Evolutionary conservation across 2,888 invertebrate species (phyloP).

Genomic region (Blastobasis adustella): DNA sequence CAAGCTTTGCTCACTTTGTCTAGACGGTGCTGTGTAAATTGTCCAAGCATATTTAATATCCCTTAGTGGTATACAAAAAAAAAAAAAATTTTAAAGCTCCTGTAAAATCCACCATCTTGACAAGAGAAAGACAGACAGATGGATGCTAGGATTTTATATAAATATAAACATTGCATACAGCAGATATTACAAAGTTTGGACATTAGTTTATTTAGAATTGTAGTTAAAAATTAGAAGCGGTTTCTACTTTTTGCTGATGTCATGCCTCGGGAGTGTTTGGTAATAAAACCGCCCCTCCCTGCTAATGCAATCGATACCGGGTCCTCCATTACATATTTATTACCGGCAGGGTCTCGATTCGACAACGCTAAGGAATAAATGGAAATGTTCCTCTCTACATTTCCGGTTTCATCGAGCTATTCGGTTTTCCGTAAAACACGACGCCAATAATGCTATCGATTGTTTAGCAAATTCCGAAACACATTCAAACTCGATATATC

Average conservation of each 20-base stretch:
- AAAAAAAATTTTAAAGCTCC: no score
- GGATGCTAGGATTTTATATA: conserved; percentile 11
- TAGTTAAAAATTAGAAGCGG: conserved; percentile 4
- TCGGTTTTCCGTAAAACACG: no score
- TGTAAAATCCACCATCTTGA: no score
- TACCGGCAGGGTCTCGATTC: conserved; percentile 32
- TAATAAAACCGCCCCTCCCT: conserved; percentile 46
- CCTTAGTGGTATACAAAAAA: no score
- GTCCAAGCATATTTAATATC: no score
- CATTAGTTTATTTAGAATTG: not conserved
- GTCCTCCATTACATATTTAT: conserved; percentile 62
- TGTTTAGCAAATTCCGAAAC: no score
- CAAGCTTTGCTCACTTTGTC: no score
- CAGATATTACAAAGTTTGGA: not conserved
- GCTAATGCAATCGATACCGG: conserved; percentile 50
- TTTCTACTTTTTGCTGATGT: conserved; percentile 35
- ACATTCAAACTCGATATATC: conserved; percentile 1
- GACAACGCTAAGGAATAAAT: conserved; percentile 35
- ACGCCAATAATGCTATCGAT: no score
- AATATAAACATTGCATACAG: conserved; percentile 17
- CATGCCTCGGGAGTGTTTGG: conserved; percentile 33
- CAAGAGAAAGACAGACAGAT: conserved; percentile 2
- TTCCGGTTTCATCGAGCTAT: conserved; percentile 18
- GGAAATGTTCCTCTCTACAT: conserved; percentile 29
- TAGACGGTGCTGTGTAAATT: no score